Base-by-base conservation (phyloP, 2,113 vertebrate genomes). In the Eretmochelys imbricata region DNA sequence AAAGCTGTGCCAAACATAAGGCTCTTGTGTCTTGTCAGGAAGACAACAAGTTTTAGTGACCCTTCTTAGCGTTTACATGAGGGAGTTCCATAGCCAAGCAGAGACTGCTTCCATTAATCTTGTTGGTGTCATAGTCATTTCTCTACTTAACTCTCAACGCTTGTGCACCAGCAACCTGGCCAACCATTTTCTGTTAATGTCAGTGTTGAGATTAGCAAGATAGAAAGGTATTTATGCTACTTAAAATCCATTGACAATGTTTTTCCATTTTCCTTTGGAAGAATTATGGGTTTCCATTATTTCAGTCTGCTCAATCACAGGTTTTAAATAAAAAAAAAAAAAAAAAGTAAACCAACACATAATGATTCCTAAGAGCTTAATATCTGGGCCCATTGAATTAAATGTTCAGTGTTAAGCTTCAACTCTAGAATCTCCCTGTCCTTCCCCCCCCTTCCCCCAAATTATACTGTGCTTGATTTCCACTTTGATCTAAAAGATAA, bases 401-500 rank as follows among this genome's bases (percentile, higher is more conserved):
- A 59, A 65, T 94, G 89, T 25, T 12, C 81, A 87, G 50, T 57
- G 2, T 25, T 89, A 20, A 55, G 24, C 62, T 53, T 84, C 49
- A 82, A 90, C 53, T 25, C 53, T 72, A 13, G 84, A 69, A n/a
- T 69, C 35, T 69, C 35, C 35, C 35, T 8, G 20, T 93, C 87
- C 65, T 93, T 82, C 51, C 4, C 27, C 59, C 10, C 80, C n/a
- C n/a, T n/a, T n/a, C 50, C 4, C 27, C 59, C 11, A 19, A 69
- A 22, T 38, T 55, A 35, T 38, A 20, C 42, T 91, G 75, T 80
- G 12, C 51, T 76, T 94, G 69, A 49, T 25, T 69, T 53, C 38
- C 48, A 38, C 27, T 90, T 93, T 94, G 89, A 96, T 22, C 10
- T 42, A 75, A 38, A 96, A 90, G 91, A 46, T 85, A 51, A 16